These are phyloP conservation scores for Anhinga anhinga DNA, from an alignment of 2,113 vertebrate genomes.

Conservation along the genomic window DNA sequence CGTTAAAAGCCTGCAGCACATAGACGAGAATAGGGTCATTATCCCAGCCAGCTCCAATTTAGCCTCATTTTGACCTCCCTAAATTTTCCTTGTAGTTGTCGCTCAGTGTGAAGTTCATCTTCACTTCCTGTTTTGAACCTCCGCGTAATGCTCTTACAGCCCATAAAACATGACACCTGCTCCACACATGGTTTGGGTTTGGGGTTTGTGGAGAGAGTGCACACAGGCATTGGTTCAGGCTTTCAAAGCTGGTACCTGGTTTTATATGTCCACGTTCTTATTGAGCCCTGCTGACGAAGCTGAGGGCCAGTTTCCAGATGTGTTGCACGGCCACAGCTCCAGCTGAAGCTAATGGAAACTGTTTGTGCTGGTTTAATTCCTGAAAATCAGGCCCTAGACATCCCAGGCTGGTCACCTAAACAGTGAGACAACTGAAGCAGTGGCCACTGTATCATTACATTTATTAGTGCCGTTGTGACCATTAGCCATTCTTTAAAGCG, in stretches of 20 bases:
- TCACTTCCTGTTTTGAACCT: background rate
- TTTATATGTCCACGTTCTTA: fast-evolving
- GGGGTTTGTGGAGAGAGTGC: background rate
- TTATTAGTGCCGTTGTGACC: background rate
- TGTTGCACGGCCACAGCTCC: fast-evolving
- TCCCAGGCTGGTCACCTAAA: background rate
- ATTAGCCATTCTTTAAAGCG: background rate
- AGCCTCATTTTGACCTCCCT: background rate
- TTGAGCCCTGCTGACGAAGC: background rate
- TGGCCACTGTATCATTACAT: background rate
- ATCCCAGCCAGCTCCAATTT: background rate
- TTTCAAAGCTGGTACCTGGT: background rate
- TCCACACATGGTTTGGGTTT: fast-evolving
- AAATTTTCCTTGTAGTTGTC: background rate
- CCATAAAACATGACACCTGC: fast-evolving
- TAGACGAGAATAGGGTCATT: background rate
- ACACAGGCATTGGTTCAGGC: background rate
- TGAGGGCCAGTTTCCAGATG: background rate
- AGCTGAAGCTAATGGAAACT: background rate
- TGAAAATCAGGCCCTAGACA: background rate
- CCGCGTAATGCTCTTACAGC: background rate
- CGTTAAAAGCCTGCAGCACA: background rate
- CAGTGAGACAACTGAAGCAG: background rate
- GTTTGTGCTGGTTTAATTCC: background rate
- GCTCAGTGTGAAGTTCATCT: fast-evolving